Base-by-base conservation (phyloP, 2,113 vertebrate genomes). In the Tyrannus savana region DNA sequence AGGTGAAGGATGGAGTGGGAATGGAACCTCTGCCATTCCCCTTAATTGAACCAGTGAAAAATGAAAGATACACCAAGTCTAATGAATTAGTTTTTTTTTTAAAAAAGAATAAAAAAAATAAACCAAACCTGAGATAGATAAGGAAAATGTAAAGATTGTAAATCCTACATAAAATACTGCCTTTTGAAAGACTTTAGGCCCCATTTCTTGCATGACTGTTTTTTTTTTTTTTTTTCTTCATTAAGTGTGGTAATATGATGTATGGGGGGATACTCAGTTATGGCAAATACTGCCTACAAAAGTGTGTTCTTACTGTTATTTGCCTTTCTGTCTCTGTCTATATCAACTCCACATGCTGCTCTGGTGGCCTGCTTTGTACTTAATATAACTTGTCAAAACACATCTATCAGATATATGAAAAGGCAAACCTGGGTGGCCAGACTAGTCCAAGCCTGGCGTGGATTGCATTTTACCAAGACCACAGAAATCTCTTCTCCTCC, bases 351-450 rank as follows among this genome's bases (percentile, higher is more conserved):
- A 98, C 97, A 98, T 98, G 97, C 98, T 96, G 96, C 96, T 97
- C 97, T 92, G 87, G 97, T 98, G 98, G 97, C 97, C 89, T 95
- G 95, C 98, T 98, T 98, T 98, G 98, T 98, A 98, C 97, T 98
- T 98, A 98, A 98, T 98, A 98, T 98, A 98, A 97, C 98, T 98
- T 98, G 98, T 98, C 98, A 98, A 98, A 98, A 98, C 98, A 97
- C 96, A 98, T 98, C 98, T 98, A 98, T 98, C 98, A 97, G 97
- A 94, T 91, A 95, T 90, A 95, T 80, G 41, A 97, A 97, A 97
- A 97, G 87, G 89, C 94, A 98, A 98, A 96, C 93, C 95, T 98
- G 98, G 98, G 98, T 98, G 98, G 98, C 84, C 98, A 96, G 95
- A 72, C 93, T 90, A 84, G 96, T 42, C 96, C 97, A 94, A 97